Evolutionary conservation across 2,113 vertebrate species (phyloP).

Genomic region (Oceanites oceanicus): DNA sequence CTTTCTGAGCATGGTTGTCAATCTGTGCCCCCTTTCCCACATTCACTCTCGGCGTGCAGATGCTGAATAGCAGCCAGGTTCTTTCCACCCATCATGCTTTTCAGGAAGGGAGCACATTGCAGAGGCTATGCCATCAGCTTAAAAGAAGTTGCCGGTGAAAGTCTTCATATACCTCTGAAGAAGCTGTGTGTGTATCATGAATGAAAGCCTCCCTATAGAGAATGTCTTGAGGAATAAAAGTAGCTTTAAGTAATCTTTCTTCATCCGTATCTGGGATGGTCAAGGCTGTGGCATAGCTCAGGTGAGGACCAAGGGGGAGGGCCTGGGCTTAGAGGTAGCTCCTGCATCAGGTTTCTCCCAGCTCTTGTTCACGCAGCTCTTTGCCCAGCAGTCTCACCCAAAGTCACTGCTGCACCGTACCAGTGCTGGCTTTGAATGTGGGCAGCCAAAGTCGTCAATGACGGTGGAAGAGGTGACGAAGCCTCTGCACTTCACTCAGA

Average conservation of each 20-base stretch:
- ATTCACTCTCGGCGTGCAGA: background rate
- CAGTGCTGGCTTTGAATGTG: background rate
- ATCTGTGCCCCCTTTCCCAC: background rate
- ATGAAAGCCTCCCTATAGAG: background rate
- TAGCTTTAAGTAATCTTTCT: background rate
- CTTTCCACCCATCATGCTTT: background rate
- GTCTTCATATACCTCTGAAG: background rate
- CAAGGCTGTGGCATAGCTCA: background rate
- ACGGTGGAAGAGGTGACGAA: background rate
- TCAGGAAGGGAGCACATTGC: background rate
- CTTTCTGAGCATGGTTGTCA: background rate
- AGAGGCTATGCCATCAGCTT: background rate
- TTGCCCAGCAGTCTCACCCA: background rate
- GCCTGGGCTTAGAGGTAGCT: background rate
- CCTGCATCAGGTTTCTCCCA: background rate
- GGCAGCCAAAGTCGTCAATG: background rate
- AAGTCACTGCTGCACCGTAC: rapidly evolving
- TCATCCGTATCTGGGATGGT: background rate
- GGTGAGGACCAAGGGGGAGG: background rate
- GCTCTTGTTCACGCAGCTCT: background rate
- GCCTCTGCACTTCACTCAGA: background rate
- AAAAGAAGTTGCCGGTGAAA: background rate
- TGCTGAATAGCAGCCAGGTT: background rate
- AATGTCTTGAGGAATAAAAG: background rate
- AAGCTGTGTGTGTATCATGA: background rate